These are phyloP conservation scores for Coreoperca whiteheadi DNA, from an alignment of 2,113 vertebrate species.

Conservation along the genomic window DNA sequence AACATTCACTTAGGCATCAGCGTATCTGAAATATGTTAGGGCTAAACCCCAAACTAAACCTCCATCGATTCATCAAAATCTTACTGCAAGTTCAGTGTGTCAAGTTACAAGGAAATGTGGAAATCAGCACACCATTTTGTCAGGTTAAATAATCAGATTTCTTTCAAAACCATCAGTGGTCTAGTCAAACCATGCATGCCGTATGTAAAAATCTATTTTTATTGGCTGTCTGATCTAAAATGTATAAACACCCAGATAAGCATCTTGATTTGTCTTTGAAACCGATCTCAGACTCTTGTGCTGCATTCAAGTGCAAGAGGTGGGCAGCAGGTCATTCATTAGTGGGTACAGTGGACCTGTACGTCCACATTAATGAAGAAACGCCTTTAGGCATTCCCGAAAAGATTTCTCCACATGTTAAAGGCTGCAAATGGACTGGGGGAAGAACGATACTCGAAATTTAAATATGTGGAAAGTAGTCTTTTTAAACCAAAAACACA, in stretches of 20 bases:
- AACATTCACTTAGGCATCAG: constrained; percentile 41
- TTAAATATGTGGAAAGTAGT: neutral
- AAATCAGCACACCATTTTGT: constrained; percentile 68
- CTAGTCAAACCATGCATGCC: constrained; percentile 48
- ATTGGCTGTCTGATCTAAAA: constrained; percentile 63
- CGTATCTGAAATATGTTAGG: constrained; percentile 32
- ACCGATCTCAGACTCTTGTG: constrained; percentile 52
- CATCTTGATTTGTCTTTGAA: constrained; percentile 76
- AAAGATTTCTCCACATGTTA: constrained; percentile 1
- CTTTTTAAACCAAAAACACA: neutral
- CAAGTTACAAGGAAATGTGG: constrained; percentile 57
- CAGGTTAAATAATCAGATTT: constrained; percentile 77
- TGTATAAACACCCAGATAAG: constrained; percentile 70
- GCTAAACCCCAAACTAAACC: constrained; percentile 40
- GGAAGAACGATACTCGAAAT: neutral
- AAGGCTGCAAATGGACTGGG: neutral
- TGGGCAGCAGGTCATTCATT: constrained; percentile 57
- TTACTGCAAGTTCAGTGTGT: constrained; percentile 38
- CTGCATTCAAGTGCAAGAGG: constrained; percentile 24
- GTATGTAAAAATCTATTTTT: constrained; percentile 69
- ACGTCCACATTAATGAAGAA: constrained; percentile 43
- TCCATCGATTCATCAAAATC: constrained; percentile 55
- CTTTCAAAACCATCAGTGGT: constrained; percentile 64
- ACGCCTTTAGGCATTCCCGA: constrained; percentile 16
- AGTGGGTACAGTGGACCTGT: constrained; percentile 44